Evolutionary conservation across 2,113 vertebrate genomes (phyloP), one percentile per base, ranked within the genome.

Genomic region (Aptenodytes patagonicus): DNA sequence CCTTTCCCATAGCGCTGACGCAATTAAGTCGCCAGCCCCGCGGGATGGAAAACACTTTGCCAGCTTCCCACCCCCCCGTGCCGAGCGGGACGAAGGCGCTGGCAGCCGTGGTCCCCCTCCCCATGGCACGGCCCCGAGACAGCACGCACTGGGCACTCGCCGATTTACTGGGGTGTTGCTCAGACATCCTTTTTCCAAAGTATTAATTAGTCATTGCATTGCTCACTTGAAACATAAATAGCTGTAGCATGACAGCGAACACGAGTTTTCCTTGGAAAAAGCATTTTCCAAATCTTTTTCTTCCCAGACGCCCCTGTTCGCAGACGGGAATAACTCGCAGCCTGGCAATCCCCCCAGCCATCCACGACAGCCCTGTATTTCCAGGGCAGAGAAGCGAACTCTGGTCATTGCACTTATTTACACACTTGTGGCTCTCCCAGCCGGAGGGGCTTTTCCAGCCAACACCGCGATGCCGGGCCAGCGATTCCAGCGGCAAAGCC

Each of bases 371-470:
- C 31, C 54, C 61, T 17, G 46, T 2, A 66, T 95, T 91, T 51
- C 83, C 89, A 83, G 86, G 17, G 55, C 76, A 90, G 64, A 49
- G 34, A 84, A 75, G 87, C 69, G 1, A 94, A 46, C 68, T 77
- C 91, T 42, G 89, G 13, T 26, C 73, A 7, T 9, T 29, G 83
- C 80, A 18, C 89, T 95, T 77, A 47, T 92, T 96, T 69, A 72
- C 96, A 96, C 95, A 95, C 94, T 96, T 90, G 90, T 86, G 95
- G 96, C 93, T 93, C 75, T 61, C 85, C 38, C 49, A 31, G 92
- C 95, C 89, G 42, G 87, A 91, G 94, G 95, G 90, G 90, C 94
- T 96, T 93, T 96, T 88, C 73, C 96, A 90, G 95, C 75, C 85
- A 34, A 24, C 16, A 31, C 76, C 14, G 15, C 9, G 8, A 51